Evolutionary conservation across 2,113 vertebrate species (phyloP), one percentile per base, ranked within the genome.

Genomic region (Ciconia maguari): DNA sequence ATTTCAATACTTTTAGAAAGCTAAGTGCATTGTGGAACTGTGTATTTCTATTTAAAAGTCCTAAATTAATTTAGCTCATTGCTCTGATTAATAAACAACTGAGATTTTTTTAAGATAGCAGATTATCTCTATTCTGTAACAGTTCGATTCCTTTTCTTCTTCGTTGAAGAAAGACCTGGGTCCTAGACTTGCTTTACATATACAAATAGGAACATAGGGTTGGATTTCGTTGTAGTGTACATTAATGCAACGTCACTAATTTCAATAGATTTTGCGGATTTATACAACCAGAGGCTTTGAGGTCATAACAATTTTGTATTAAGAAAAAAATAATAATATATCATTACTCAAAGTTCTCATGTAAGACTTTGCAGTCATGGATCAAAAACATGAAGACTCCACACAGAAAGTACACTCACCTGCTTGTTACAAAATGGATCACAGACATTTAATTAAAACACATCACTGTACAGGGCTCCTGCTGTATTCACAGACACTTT

Each of bases 331-430:
- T 29, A 16, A 9, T 1, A 82, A 42, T 20, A 44, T 10, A 55
- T 41, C 10, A 29, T 74, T 64, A 57, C 14, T 83, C 52, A 60
- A 78, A 91, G 15, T 22, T 80, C 19, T 25, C 32, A 21, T 5
- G 7, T 41, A 69, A 75, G 42, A 49, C 51, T 76, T 57, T 6
- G 72, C 60, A 57, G 36, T n/a, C 41, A 58, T 16, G 77, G 78
- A 70, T 81, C 60, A 64, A 85, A 96, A 92, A 5, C 46, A 81
- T 29, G 38, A 91, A 83, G 68, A 74, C 77, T 95, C 61, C 68
- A 90, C 62, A 95, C 1, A 66, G 32, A 89, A 94, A 95, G 52
- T 29, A 25, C 90, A 98, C 97, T 97, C 95, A 98, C 97, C 97
- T 97, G 89, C 64, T 95, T 61, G 57, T 95, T 84, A 95, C 75